These are phyloP conservation scores for Amniataba percoides DNA, from an alignment of 2,797 vertebrate genomes.

Conservation along the genomic window DNA sequence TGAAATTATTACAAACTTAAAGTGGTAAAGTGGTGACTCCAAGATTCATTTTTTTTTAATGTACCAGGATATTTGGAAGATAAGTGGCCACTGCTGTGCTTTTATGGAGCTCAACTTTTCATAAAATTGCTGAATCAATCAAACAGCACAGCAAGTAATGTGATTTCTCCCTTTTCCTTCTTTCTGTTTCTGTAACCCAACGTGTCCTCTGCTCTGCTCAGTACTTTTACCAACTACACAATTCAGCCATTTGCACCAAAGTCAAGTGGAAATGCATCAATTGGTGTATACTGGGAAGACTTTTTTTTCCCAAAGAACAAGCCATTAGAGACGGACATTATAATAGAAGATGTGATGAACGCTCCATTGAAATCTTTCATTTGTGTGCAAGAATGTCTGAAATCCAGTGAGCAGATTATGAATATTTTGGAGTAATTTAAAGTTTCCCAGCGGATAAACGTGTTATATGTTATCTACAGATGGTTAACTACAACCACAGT, in stretches of 20 bases:
- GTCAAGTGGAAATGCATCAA: background rate
- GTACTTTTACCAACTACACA: background rate
- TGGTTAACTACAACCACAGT: no score
- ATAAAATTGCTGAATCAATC: background rate
- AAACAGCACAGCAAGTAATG: background rate
- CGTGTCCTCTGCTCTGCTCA: background rate
- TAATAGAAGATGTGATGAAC: background rate
- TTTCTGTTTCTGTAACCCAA: background rate
- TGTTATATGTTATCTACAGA: no score
- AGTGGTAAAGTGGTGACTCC: background rate
- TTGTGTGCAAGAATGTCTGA: no score
- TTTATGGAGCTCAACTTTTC: background rate
- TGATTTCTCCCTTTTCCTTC: background rate
- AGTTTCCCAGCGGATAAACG: no score
- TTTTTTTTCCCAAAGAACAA: no score
- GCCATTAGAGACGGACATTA: background rate
- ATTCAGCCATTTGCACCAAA: background rate
- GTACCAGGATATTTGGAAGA: background rate
- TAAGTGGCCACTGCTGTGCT: background rate
- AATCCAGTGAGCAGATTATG: no score
- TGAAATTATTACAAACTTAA: conserved; percentile 4
- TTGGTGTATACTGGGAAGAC: background rate
- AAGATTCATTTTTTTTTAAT: background rate
- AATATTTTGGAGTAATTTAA: no score
- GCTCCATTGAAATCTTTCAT: no score